Conservation (phyloP, 2,888 invertebrate genomes). For the Acanthosepion pharaonis region DNA sequence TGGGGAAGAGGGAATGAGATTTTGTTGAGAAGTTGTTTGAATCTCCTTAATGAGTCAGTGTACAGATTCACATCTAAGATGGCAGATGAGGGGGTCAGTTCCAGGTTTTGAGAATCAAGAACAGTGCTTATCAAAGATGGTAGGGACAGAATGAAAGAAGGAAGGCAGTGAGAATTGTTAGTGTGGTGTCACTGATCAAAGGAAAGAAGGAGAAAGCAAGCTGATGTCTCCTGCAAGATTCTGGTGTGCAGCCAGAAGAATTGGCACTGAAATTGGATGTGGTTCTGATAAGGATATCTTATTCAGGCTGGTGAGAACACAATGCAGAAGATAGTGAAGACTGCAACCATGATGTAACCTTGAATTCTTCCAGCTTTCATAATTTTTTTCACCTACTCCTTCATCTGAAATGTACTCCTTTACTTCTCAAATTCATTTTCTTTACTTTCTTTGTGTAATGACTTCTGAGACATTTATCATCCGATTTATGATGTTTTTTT, state of each 20-base stretch:
- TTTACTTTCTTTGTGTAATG: no score
- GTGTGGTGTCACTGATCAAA: neutral
- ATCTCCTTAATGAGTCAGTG: neutral
- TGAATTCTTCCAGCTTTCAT: neutral
- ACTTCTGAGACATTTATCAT: no score
- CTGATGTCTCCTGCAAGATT: neutral
- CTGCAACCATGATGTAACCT: neutral
- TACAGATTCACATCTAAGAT: neutral
- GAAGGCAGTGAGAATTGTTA: neutral
- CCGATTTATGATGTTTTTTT: no score
- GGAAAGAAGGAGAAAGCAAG: neutral
- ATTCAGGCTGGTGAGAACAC: neutral
- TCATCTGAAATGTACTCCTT: neutral
- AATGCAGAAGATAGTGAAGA: neutral
- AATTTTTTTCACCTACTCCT: neutral
- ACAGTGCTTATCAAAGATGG: neutral
- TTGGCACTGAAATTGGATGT: neutral
- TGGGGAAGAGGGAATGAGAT: neutral
- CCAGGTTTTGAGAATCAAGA: neutral
- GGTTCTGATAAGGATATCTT: neutral
- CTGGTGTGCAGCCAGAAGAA: neutral
- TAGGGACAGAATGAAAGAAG: neutral
- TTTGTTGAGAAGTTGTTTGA: neutral
- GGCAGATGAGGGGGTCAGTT: neutral
- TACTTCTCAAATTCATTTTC: neutral